These are phyloP conservation scores for Cyanistes caeruleus DNA, from an alignment of 2,113 vertebrate species.

Conservation along the genomic window DNA sequence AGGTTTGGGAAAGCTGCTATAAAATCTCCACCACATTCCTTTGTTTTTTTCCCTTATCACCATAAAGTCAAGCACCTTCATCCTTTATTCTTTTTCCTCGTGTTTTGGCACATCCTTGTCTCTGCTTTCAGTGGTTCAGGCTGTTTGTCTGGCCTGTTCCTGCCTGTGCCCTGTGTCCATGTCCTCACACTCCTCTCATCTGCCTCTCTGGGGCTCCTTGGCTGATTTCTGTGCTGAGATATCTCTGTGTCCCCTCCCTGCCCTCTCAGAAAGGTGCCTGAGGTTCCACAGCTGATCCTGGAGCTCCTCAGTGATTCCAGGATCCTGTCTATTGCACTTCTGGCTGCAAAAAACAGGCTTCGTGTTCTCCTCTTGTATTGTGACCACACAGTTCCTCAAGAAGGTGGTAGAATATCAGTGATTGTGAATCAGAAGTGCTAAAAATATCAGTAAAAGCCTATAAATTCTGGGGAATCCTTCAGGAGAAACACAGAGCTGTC, in stretches of 20 bases:
- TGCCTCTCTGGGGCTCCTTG: not conserved
- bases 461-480: not conserved
- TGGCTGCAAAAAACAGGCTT: not conserved
- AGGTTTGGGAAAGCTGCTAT: not conserved
- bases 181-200: not conserved
- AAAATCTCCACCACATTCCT: not conserved
- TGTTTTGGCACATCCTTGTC: not conserved
- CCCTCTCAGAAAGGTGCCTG: not conserved
- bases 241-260: not conserved
- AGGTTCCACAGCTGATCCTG: not conserved
- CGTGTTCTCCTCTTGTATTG: not conserved
- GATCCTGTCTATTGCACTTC: not conserved
- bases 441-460: not conserved
- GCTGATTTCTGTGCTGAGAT: not conserved
- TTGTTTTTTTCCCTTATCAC: not conserved
- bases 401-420: not conserved
- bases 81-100: not conserved
- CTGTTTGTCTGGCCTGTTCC: accelerated
- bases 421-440: not conserved
- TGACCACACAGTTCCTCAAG: not conserved
- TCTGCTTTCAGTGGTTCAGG: not conserved
- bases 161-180: not conserved
- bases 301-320: not conserved
- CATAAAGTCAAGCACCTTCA: not conserved
- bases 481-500: not conserved